Evolutionary conservation across 2,888 invertebrate genomes (phyloP).

Genomic region (Agonopterix subpropinquella): DNA sequence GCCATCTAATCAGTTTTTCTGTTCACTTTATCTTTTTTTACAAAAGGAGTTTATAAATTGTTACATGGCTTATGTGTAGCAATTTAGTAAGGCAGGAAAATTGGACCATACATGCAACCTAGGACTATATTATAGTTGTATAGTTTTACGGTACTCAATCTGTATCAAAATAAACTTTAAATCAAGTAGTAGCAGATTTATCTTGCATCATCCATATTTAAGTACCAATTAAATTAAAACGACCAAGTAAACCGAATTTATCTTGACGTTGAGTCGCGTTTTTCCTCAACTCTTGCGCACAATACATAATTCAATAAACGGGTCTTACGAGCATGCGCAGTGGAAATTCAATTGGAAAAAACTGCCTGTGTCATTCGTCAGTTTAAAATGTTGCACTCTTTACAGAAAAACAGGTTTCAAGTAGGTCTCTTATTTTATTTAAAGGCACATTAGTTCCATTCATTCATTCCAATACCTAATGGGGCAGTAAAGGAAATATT

Average conservation of each 20-base stretch:
- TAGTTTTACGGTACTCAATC: background rate
- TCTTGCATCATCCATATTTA: no score
- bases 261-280: conserved; percentile 4
- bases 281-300: conserved; percentile 2
- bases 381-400: conserved; percentile 2
- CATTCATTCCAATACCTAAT: conserved; percentile 6
- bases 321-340: background rate
- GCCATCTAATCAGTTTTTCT: no score
- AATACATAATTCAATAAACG: conserved; percentile 12
- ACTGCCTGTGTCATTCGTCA: conserved; percentile 1
- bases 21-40: no score
- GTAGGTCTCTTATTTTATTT: background rate
- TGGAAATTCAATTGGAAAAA: conserved; percentile 6
- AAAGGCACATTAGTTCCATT: conserved; percentile 3
- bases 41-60: no score
- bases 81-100: no score
- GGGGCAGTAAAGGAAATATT: no score
- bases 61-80: no score
- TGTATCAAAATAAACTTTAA: background rate
- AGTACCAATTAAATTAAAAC: background rate
- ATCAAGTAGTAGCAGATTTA: background rate
- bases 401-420: conserved; percentile 1
- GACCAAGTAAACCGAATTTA: background rate
- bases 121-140: no score
- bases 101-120: no score